Percentiles rank a stretch among this genome's conserved stretches.
These are phyloP conservation scores for Phoxinus dragarum DNA, from an alignment of 2,797 vertebrate species.

Conservation along the genomic window DNA sequence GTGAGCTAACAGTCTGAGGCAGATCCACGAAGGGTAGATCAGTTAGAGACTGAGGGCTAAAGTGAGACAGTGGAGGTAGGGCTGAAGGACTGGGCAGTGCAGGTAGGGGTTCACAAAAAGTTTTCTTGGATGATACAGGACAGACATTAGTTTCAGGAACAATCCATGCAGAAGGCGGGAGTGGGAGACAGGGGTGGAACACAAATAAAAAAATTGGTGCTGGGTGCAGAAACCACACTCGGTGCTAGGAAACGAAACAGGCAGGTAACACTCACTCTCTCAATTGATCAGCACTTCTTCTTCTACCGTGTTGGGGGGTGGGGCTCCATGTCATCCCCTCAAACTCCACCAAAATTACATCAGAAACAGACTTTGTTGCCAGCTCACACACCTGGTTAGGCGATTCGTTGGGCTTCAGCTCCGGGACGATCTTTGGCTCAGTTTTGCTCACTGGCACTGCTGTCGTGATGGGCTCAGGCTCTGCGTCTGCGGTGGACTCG, in stretches of 20 bases:
- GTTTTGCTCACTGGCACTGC: not conserved
- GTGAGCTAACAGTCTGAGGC: not conserved
- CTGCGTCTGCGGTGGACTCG: not conserved
- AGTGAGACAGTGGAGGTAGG: not conserved
- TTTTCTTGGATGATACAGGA: not conserved
- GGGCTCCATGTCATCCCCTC: not conserved
- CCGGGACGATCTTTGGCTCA: not conserved
- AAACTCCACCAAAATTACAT: not conserved
- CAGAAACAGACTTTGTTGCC: not conserved
- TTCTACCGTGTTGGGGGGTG: too few relatives aligned
- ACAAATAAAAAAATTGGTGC: not conserved
- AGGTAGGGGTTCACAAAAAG: not conserved
- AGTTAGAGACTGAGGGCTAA: not conserved
- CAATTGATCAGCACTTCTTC: not conserved
- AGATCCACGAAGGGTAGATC: not conserved
- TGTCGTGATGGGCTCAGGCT: too few relatives aligned
- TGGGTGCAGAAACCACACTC: not conserved
- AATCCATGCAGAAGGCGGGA: not conserved
- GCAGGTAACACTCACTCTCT: not conserved
- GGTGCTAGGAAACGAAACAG: not conserved
- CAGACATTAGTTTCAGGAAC: not conserved
- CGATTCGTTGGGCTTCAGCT: not conserved
- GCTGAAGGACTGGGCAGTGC: not conserved
- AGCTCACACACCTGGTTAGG: not conserved
- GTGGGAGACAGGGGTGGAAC: not conserved